Evolutionary conservation across 1,140 invertebrate genomes (phyloP).

Genomic region (Amyelois transitella): DNA sequence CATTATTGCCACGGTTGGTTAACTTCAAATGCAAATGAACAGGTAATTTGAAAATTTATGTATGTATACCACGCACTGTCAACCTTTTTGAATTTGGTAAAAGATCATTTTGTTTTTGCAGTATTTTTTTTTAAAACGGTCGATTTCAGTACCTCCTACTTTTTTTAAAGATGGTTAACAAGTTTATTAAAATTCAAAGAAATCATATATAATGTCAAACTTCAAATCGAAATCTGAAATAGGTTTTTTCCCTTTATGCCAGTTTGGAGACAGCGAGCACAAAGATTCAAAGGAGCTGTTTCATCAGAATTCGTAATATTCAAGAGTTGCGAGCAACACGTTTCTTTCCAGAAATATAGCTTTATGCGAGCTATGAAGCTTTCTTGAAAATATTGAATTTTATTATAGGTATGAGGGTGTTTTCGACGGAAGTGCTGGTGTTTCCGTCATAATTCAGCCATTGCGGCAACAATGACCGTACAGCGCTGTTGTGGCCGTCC

Average conservation of each 20-base stretch:
- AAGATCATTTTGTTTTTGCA: too few species aligned
- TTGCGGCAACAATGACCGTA: conserved; percentile 22
- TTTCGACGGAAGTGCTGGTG: conserved; percentile 28
- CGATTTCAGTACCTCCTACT: too few species aligned
- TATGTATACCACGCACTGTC: too few species aligned
- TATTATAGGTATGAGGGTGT: conserved; percentile 12
- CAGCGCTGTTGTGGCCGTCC: background rate
- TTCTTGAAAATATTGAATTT: conserved; percentile 17
- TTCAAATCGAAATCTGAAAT: background rate
- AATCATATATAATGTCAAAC: background rate
- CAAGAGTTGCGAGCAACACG: conserved; percentile 3
- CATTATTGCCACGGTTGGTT: background rate
- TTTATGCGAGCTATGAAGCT: conserved; percentile 1
- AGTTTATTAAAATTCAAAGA: too few species aligned
- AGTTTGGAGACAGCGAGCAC: background rate
- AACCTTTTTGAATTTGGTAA: too few species aligned
- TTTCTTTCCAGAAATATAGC: background rate
- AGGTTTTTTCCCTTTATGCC: background rate
- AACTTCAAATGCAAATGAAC: background rate
- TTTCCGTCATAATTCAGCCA: conserved; percentile 36
- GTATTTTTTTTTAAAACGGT: too few species aligned
- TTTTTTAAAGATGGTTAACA: too few species aligned
- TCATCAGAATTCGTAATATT: conserved; percentile 5
- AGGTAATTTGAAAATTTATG: too few species aligned
- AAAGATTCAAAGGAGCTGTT: conserved; percentile 3